phyloP scores from a whole-genome alignment of 2,797 vertebrate genomes.

The Odontamblyopus rebecca region DNA sequence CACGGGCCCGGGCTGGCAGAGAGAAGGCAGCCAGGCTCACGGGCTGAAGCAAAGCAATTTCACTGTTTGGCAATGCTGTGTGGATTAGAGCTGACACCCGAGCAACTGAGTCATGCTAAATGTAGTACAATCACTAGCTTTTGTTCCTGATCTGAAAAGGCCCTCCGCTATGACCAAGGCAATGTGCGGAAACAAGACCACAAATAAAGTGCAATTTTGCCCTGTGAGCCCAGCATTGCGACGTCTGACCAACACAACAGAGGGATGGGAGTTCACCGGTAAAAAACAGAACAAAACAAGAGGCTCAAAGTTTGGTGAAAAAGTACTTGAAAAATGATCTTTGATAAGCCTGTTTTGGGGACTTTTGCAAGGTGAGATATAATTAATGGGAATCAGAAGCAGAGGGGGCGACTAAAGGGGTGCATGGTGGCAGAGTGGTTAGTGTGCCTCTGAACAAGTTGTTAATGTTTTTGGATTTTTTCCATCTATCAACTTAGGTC shows the following conservation, averaged over 20 bases:
- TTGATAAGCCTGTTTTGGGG: background rate
- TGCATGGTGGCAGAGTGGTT: too few species aligned
- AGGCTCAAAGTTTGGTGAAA: conserved; percentile 36
- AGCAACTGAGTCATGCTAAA: conserved; percentile 78
- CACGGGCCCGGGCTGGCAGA: conserved; percentile 71
- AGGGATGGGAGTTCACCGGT: conserved; percentile 40
- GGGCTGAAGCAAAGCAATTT: conserved; percentile 74
- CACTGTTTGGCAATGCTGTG: conserved; percentile 79
- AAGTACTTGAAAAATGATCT: conserved; percentile 20
- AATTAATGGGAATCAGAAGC: background rate
- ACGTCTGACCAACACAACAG: conserved; percentile 55
- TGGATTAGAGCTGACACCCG: conserved; percentile 78
- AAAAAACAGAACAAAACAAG: background rate
- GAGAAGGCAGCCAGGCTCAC: conserved; percentile 69
- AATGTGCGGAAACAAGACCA: conserved; percentile 49
- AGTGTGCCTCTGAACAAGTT: too few species aligned
- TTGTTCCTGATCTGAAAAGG: conserved; percentile 73
- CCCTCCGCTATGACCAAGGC: conserved; percentile 47
- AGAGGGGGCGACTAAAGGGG: too few species aligned
- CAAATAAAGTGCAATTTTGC: conserved; percentile 63
- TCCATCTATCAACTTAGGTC: too few species aligned
- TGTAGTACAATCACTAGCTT: conserved; percentile 75
- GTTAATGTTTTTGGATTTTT: too few species aligned
- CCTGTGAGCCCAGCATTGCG: conserved; percentile 57
- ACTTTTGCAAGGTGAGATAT: conserved; percentile 12